phyloP scores from a whole-genome alignment of 2,113 vertebrate species.

The Etheostoma cragini region DNA sequence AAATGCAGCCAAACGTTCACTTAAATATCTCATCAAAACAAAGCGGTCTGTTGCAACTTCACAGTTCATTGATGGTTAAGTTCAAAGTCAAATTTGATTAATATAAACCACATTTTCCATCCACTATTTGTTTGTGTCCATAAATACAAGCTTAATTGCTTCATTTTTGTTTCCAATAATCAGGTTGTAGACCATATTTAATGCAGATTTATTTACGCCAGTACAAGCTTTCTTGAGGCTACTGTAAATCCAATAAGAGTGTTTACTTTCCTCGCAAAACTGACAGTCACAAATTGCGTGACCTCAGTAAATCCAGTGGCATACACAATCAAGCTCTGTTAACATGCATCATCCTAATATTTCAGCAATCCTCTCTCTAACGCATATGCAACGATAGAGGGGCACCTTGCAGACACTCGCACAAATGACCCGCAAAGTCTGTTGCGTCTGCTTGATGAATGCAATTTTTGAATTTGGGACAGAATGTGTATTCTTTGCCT shows the following conservation, averaged over 20 bases:
- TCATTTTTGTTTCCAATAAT: neutral
- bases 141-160: neutral
- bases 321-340: no score
- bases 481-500: no score
- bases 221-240: neutral
- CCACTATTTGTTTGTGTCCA: neutral
- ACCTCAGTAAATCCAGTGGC: no score
- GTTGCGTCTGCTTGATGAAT: no score
- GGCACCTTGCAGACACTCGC: no score
- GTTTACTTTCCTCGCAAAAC: neutral
- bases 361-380: no score
- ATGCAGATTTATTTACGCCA: neutral
- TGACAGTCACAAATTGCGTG: neutral
- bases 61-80: neutral
- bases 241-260: neutral
- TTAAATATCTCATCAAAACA: no score
- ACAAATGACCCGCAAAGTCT: no score
- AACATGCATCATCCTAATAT: no score
- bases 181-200: neutral
- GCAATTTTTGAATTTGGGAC: no score
- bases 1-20: no score
- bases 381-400: no score
- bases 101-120: neutral
- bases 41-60: neutral
- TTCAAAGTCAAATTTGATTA: neutral